A percentile compares a stretch with the other conserved stretches of the same genome.
Evolutionary conservation across 1,140 invertebrate genomes (phyloP).

Genomic region (Drosophila cardini): DNA sequence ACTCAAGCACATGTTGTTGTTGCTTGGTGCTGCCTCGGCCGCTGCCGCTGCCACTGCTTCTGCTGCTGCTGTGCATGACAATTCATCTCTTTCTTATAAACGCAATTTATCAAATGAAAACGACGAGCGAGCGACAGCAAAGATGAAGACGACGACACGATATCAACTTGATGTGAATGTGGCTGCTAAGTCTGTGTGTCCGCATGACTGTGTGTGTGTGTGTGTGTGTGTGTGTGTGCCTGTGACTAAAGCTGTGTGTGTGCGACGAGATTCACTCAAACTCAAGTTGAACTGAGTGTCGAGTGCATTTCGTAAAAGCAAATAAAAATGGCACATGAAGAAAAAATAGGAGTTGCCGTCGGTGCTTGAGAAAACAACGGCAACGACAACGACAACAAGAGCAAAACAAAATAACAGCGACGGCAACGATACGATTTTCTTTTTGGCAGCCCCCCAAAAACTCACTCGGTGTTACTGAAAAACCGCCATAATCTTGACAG

Average conservation of each 20-base stretch:
- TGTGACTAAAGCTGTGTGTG: conserved; percentile 35
- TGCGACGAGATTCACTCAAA: conserved; percentile 60
- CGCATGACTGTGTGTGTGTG: neutral
- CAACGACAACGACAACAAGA: conserved; percentile 10
- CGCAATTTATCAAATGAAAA: conserved; percentile 85
- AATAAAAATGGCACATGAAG: conserved; percentile 75
- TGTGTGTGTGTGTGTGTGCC: conserved; percentile 13
- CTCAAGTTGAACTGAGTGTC: conserved; percentile 33
- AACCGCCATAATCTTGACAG: conserved; percentile 82
- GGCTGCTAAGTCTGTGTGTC: conserved; percentile 12
- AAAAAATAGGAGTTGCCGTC: conserved; percentile 83
- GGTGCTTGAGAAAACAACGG: conserved; percentile 46
- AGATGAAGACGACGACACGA: conserved; percentile 84
- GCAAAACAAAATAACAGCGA: conserved; percentile 1
- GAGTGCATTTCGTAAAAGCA: conserved; percentile 35
- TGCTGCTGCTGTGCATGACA: conserved; percentile 81
- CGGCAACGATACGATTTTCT: conserved; percentile 26
- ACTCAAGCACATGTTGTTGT: conserved; percentile 24
- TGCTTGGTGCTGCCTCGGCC: conserved; percentile 46
- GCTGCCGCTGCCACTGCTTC: conserved; percentile 60
- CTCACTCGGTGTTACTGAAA: conserved; percentile 54
- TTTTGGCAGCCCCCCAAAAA: conserved; percentile 28
- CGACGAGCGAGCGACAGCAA: conserved; percentile 84
- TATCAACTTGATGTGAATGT: conserved; percentile 68
- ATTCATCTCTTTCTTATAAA: conserved; percentile 85